A percentile compares a stretch with the other conserved stretches of the same genome.
Conservation (phyloP, 2,113 vertebrate genomes). For the Leucopsar rothschildi region DNA sequence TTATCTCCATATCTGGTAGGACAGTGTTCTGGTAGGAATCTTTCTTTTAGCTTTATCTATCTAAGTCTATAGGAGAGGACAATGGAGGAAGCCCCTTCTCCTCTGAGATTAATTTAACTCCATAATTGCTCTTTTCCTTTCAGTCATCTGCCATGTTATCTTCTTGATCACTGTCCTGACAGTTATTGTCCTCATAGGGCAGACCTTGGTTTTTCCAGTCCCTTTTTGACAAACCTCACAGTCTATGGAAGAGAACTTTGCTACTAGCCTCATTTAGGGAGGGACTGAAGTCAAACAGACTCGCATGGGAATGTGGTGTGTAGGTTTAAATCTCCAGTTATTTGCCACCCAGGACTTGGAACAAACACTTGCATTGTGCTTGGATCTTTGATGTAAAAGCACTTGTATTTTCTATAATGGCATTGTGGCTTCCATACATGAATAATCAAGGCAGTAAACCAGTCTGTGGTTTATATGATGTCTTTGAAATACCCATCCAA, state of each 20-base stretch:
- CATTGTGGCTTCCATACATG: background rate
- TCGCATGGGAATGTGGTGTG: background rate
- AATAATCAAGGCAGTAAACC: background rate
- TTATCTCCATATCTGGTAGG: background rate
- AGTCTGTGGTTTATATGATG: background rate
- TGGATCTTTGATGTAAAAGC: background rate
- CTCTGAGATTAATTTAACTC: background rate
- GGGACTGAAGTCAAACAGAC: background rate
- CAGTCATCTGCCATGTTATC: background rate
- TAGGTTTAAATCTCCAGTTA: background rate
- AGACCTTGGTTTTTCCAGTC: background rate
- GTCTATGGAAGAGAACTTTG: background rate
- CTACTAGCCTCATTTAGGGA: background rate
- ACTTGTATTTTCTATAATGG: background rate
- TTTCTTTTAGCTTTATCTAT: background rate
- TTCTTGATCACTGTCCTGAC: background rate
- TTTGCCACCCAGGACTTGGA: background rate
- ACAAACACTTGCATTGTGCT: background rate
- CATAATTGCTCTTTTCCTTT: background rate
- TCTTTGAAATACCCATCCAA: background rate
- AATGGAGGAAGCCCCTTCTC: accelerated
- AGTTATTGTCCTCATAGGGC: background rate
- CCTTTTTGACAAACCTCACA: background rate
- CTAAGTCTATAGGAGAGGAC: background rate
- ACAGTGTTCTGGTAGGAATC: background rate